Evolutionary conservation across 1,140 invertebrate genomes (phyloP).

Genomic region (Aphaenogaster ashmeadi): DNA sequence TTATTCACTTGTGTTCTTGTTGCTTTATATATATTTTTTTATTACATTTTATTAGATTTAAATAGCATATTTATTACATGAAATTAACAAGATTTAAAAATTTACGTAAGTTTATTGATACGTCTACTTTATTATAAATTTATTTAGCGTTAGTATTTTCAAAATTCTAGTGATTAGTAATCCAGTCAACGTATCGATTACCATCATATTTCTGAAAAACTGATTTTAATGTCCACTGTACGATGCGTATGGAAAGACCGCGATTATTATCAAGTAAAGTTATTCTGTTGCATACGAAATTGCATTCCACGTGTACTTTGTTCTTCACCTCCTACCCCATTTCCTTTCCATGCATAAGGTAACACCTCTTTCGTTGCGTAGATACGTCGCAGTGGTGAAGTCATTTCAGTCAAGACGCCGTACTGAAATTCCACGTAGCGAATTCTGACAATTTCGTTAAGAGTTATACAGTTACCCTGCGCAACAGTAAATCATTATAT

Average conservation of each 20-base stretch:
- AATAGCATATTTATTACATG: neutral
- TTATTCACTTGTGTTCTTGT: neutral
- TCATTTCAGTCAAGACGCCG: neutral
- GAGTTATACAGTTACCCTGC: neutral
- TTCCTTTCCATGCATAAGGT: slow-evolving; percentile 4
- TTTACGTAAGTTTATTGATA: neutral
- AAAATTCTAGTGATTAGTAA: neutral
- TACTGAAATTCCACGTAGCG: neutral
- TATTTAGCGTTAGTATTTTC: neutral
- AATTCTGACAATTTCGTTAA: neutral
- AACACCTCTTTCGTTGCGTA: slow-evolving; percentile 7
- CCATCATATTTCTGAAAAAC: neutral
- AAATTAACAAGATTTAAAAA: neutral
- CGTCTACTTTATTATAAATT: neutral
- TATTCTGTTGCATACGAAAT: neutral
- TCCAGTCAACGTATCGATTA: neutral
- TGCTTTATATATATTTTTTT: neutral
- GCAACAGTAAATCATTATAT: neutral
- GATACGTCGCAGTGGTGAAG: neutral
- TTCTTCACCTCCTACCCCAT: neutral
- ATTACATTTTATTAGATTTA: neutral
- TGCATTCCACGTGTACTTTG: neutral
- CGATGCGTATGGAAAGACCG: neutral
- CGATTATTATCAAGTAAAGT: slow-evolving; percentile 14
- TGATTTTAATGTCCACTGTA: neutral